phyloP scores from a whole-genome alignment of 2,888 invertebrate species.

The Atethmia centrago region DNA sequence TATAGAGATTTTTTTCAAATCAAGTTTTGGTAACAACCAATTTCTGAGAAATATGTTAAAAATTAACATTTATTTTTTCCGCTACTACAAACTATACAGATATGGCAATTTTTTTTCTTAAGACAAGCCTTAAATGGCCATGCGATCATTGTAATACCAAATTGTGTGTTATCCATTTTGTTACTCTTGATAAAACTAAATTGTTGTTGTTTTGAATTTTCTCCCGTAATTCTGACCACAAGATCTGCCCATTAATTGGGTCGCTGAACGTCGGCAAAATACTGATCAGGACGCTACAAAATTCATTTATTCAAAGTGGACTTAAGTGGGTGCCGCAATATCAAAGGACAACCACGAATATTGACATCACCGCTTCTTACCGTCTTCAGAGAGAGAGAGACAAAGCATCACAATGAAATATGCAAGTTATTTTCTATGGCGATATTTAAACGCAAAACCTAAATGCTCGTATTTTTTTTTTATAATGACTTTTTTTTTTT shows the following conservation, averaged over 20 bases:
- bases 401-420: neutral
- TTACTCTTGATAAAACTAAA: neutral
- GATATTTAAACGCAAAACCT: neutral
- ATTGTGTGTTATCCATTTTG: neutral
- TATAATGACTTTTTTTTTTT: neutral
- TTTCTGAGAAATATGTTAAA: no score
- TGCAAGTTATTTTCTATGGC: neutral
- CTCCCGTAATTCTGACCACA: constrained; percentile 8
- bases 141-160: neutral
- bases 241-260: constrained; percentile 37
- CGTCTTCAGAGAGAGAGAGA: neutral
- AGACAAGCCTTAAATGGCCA: no score
- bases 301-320: constrained; percentile 47
- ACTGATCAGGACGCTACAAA: constrained; percentile 30
- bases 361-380: neutral
- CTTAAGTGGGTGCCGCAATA: constrained; percentile 21
- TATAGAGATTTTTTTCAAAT: no score
- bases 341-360: constrained; percentile 27
- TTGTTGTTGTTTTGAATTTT: constrained; percentile 15
- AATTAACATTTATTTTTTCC: no score
- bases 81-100: no score
- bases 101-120: no score
- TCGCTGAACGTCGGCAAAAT: constrained; percentile 40
- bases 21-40: no score
- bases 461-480: neutral